Evolutionary conservation across 1,140 invertebrate genomes (phyloP), one percentile per base, ranked within the genome.

Genomic region (Drosophila lacertosa): DNA sequence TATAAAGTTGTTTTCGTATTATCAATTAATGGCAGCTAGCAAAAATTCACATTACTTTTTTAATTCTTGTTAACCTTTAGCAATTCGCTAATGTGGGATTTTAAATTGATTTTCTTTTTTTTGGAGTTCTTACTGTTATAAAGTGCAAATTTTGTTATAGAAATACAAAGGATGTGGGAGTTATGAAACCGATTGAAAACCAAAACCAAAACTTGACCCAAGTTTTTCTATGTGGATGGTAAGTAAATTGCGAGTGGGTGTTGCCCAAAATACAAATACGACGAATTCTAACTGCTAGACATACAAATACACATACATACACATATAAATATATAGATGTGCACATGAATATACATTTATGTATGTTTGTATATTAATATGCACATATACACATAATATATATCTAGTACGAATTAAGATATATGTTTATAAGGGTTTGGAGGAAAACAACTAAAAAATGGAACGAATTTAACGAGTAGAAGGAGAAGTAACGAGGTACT

Each of bases 11-110:
- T 50, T 39, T 57, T 50, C 5, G 20, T 53, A 39, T 47, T 15
- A 33, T 45, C 22, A 24, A 26, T 22, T 24, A 45, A 45, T 45
- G 44, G n/a, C 44, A 68, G 54, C 70, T 80, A 80, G 77, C 66
- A 76, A 77, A 51, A 47, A 50, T 60, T 47, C 39, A 26, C 29
- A 20, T 15, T 26, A 40, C 5, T n/a, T 35, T n/a, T 47, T 42
- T 57, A 9, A 22, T 40, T 29, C n/a, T 48, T 50, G 45, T 62
- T 48, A 59, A 58, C 60, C 47, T 22, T 69, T 32, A 58, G 69
- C 51, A 72, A 76, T 76, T 81, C 71, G 58, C 58, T 65, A 72
- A 50, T 57, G 15, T 64, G 60, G 37, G 35, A 22, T 24, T 35
- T 35, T 5, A 35, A 51, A 22, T 53, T 22, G n/a, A 48, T 5